These are phyloP conservation scores for Cassiopea andromeda DNA, from an alignment of 30 jellyfish, hydroid and myxozoan species.

Conservation along the genomic window DNA sequence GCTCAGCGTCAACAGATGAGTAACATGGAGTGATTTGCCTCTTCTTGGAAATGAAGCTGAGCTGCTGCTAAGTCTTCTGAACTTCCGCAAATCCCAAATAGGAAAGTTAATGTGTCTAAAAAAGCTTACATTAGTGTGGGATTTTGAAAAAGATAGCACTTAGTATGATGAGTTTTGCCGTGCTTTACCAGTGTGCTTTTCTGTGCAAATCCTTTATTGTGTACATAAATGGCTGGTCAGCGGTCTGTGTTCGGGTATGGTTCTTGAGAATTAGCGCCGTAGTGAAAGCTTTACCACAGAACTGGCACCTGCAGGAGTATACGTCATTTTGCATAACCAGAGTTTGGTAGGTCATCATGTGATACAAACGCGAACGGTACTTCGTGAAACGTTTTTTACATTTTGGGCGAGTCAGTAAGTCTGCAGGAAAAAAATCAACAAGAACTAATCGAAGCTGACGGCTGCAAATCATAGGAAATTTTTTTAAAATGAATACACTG, in stretches of 20 bases:
- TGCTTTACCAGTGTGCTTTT: slow-evolving; percentile 53
- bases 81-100: too few species aligned
- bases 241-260: slow-evolving; percentile 70
- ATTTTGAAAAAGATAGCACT: not conserved
- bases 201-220: slow-evolving; percentile 48
- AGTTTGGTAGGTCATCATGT: slow-evolving; percentile 49
- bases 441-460: not conserved
- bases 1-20: too few species aligned
- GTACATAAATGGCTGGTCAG: slow-evolving; percentile 49
- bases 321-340: slow-evolving; percentile 42
- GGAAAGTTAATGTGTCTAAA: too few species aligned
- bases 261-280: slow-evolving; percentile 42
- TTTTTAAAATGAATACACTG: too few species aligned
- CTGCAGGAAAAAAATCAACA: not conserved
- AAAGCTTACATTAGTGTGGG: not conserved
- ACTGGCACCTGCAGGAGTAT: slow-evolving; percentile 37
- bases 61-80: too few species aligned
- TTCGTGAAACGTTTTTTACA: slow-evolving; percentile 43
- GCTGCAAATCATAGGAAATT: too few species aligned
- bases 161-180: slow-evolving; percentile 41
- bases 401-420: slow-evolving; percentile 28
- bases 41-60: too few species aligned
- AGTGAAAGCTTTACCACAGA: slow-evolving; percentile 51
- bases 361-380: slow-evolving; percentile 4
- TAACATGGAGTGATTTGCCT: too few species aligned